Conservation (phyloP, 2,888 invertebrate genomes). For the Leptogaster cylindrica region DNA sequence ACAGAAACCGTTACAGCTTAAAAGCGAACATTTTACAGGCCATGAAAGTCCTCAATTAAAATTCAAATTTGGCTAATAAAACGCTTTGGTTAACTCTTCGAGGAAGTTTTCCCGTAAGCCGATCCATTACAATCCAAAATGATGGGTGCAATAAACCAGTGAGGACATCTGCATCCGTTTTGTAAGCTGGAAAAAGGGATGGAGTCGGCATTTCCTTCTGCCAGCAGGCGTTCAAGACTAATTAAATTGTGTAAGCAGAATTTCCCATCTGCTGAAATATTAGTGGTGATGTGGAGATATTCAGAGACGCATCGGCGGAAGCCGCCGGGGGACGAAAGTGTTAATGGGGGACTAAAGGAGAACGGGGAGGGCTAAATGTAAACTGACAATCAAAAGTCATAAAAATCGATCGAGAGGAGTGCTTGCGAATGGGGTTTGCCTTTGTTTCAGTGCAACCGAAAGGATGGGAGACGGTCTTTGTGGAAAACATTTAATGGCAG, state of each 20-base stretch:
- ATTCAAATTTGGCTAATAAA: no score
- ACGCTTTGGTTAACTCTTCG: no score
- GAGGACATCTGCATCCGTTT: slow-evolving; percentile 10
- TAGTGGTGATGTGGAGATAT: slow-evolving; percentile 7
- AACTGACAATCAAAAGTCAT: slow-evolving; percentile 36
- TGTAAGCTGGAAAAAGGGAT: neutral
- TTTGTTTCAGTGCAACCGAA: slow-evolving; percentile 21
- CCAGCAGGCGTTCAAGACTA: slow-evolving; percentile 5
- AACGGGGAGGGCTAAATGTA: slow-evolving; percentile 16
- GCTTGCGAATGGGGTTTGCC: slow-evolving; percentile 1
- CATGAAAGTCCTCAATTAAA: no score
- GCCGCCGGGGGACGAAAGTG: neutral
- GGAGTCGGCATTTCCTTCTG: neutral
- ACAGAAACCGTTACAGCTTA: no score
- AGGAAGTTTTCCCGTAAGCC: no score
- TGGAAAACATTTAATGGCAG: slow-evolving; percentile 10
- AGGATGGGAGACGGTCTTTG: neutral
- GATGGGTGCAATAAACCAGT: slow-evolving; percentile 24
- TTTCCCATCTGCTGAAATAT: slow-evolving; percentile 31
- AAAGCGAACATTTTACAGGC: no score
- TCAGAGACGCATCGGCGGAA: neutral
- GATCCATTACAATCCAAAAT: slow-evolving; percentile 23
- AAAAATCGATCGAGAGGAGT: slow-evolving; percentile 18
- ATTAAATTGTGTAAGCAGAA: slow-evolving; percentile 36
- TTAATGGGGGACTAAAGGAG: slow-evolving; percentile 28